Evolutionary conservation across 92 coral and sea anemone genomes (phyloP).

Genomic region (Bergia sp.): DNA sequence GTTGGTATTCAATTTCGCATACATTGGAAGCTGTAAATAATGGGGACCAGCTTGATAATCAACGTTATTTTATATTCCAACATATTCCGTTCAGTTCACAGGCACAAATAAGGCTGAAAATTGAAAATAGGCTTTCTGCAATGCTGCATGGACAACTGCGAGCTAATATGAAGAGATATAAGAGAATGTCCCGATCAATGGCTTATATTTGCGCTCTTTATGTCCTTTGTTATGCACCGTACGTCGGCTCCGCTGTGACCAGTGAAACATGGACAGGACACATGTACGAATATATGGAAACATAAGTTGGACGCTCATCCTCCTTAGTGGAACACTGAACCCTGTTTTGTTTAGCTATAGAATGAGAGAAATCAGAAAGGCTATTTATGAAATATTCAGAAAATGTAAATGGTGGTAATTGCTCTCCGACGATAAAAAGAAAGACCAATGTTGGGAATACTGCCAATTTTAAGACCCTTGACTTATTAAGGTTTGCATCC

Average conservation of each 20-base stretch:
- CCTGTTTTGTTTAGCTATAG: conserved; percentile 32
- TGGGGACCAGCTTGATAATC: background rate
- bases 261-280: background rate
- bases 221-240: conserved; percentile 18
- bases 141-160: conserved; percentile 9
- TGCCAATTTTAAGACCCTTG: background rate
- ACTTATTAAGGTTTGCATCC: no score
- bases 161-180: conserved; percentile 23
- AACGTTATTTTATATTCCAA: conserved; percentile 7
- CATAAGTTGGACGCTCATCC: conserved; percentile 8
- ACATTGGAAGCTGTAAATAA: background rate
- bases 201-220: background rate
- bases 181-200: conserved; percentile 20
- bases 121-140: conserved; percentile 4
- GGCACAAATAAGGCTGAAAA: conserved; percentile 27
- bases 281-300: conserved; percentile 29
- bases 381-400: conserved; percentile 1
- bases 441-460: background rate
- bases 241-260: conserved; percentile 7
- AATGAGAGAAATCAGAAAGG: conserved; percentile 13
- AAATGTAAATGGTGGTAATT: background rate
- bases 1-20: conserved; percentile 29
- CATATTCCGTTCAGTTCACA: conserved; percentile 25
- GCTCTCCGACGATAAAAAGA: background rate
- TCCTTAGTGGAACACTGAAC: conserved; percentile 31